phyloP scores from a whole-genome alignment of 1,140 invertebrate genomes.

The Thaumatotibia leucotreta region DNA sequence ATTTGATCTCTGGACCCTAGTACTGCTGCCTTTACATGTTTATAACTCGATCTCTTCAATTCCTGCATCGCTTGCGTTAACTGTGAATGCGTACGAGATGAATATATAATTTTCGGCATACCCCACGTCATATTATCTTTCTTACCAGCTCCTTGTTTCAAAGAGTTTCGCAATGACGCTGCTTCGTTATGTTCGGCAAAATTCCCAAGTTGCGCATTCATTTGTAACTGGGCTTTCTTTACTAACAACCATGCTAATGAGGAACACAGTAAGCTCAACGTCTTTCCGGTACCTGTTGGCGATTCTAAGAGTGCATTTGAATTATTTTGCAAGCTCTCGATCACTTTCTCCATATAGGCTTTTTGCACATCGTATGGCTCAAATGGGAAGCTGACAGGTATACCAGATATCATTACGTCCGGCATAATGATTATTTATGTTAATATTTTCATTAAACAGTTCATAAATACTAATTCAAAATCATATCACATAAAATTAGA shows the following conservation, averaged over 20 bases:
- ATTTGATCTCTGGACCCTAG: constrained; percentile 97
- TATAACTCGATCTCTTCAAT: constrained; percentile 91
- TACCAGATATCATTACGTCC: constrained; percentile 83
- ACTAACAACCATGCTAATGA: constrained; percentile 94
- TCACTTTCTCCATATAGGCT: constrained; percentile 94
- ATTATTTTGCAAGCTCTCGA: constrained; percentile 90
- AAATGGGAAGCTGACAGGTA: constrained; percentile 94
- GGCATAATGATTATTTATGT: constrained; percentile 76
- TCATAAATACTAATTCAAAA: neutral
- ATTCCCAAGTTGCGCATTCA: constrained; percentile 71
- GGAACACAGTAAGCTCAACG: constrained; percentile 94
- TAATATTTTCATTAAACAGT: neutral
- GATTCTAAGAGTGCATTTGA: constrained; percentile 96
- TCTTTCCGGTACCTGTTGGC: constrained; percentile 98
- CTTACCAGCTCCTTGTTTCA: constrained; percentile 74
- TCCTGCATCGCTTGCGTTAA: constrained; percentile 96
- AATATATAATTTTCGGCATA: constrained; percentile 94
- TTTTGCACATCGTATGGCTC: constrained; percentile 95
- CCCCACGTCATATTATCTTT: constrained; percentile 73
- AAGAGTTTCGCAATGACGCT: constrained; percentile 62
- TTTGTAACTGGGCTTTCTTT: constrained; percentile 78
- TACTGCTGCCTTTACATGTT: constrained; percentile 87
- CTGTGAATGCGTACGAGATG: constrained; percentile 98
- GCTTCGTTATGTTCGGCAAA: constrained; percentile 63
- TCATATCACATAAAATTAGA: neutral